Conservation (phyloP, 1,140 invertebrate species). For the Probaryconus sp. region DNA sequence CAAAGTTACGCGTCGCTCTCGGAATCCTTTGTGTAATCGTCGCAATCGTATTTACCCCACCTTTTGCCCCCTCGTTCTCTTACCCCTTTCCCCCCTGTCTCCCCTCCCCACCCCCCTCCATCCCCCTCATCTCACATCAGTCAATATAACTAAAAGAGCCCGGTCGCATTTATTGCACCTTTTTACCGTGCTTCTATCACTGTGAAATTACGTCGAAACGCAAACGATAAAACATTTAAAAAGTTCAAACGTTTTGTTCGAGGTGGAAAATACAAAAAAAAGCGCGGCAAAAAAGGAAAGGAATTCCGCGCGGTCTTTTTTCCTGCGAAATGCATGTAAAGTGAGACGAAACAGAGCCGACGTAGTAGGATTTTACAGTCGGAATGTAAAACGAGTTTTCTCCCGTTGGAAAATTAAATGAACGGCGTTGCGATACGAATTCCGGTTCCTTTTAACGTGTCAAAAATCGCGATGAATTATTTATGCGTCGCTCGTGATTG, state of each 20-base stretch:
- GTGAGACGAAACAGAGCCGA: conserved; percentile 12
- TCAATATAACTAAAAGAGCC: too few species aligned
- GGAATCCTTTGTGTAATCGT: conserved; percentile 27
- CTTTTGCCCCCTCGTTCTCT: too few species aligned
- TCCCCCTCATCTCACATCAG: too few species aligned
- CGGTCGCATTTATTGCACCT: too few species aligned
- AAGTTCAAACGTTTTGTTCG: conserved; percentile 4
- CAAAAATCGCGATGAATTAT: conserved; percentile 47
- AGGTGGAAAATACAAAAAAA: too few species aligned
- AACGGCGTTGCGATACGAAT: conserved; percentile 31
- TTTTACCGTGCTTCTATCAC: conserved; percentile 12
- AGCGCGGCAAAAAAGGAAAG: background rate
- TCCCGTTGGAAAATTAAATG: conserved; percentile 41
- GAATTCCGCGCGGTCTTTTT: conserved; percentile 4
- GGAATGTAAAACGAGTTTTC: conserved; percentile 20
- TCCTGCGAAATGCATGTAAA: conserved; percentile 8
- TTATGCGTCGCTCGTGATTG: conserved; percentile 34
- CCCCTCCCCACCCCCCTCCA: too few species aligned
- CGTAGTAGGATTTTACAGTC: conserved; percentile 14
- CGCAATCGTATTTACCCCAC: too few species aligned
- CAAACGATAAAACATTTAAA: conserved; percentile 37
- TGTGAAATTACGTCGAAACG: conserved; percentile 31
- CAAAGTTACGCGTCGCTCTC: conserved; percentile 29
- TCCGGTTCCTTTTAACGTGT: conserved; percentile 42
- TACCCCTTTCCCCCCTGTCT: too few species aligned